Evolutionary conservation across 2,888 invertebrate genomes (phyloP), one percentile per base, ranked within the genome.

Genomic region (Choristoneura rosaceana): DNA sequence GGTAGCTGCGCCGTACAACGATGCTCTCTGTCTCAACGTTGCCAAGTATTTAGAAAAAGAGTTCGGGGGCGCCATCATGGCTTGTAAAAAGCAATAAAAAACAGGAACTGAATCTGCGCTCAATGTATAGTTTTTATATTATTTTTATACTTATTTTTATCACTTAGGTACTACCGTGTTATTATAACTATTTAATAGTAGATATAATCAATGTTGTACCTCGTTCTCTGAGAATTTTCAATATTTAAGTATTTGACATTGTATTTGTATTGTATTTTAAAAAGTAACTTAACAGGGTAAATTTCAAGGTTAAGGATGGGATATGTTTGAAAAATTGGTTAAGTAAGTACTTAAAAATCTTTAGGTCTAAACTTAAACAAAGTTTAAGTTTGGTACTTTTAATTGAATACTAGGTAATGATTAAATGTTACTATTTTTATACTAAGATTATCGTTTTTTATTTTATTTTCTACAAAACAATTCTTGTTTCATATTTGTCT

Each of bases 61-160:
- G 14, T 97, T 97, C 82, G 97, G 97, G 5, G 98, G 98, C 0
- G 97, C 97, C 92, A 93, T 96, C 4, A 94, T 95, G 80, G 95
- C 96, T 25, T 95, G 93, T 77, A 88, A 87, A 76, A 41, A 15
- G 15, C 47, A 43, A 59, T 68, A 15, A 47, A 0, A 12, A 17
- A 34, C 12, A 12, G 3, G 38, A 38, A 25, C 25, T 25, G 25
- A 25, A 25, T 25, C 25, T 25, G 25, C 25, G 25, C 25, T 25
- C 0, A 25, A 25, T 25, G 25, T n/a, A 12, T 47, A 5, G 14
- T 14, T 45, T 4, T 10, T 60, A 38, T 60, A 38, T 60, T 14
- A 5, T 38, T 8, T n/a, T 50, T 1, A 5, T 8, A 50, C 50
- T n/a, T 15, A 8, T 50, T 50, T n/a, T 5, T 12, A 10, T 12